Evolutionary conservation across 2,888 invertebrate species (phyloP).

Genomic region (Ectemnius lituratus): DNA sequence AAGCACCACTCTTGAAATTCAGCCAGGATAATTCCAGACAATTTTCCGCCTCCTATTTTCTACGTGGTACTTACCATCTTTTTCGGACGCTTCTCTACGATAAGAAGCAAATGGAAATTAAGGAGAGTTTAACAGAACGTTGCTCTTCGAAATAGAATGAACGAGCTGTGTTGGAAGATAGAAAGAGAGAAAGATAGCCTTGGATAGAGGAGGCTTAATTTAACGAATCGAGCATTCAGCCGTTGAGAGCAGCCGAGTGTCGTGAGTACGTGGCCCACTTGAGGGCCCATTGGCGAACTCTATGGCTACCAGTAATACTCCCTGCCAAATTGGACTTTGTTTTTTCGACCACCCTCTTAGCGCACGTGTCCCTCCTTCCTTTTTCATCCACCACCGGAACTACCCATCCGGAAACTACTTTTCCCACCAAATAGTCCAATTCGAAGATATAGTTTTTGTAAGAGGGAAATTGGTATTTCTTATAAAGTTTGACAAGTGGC

Average conservation of each 20-base stretch:
- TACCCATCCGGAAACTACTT: not conserved
- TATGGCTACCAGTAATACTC: no score
- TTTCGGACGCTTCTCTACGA: no score
- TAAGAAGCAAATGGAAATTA: no score
- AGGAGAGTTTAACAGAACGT: not conserved
- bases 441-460: not conserved
- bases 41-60: no score
- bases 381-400: no score
- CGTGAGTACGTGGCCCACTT: constrained; percentile 20
- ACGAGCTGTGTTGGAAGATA: constrained; percentile 1
- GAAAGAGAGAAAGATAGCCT: not conserved
- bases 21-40: no score
- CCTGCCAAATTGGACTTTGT: constrained; percentile 39
- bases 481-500: not conserved
- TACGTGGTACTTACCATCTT: no score
- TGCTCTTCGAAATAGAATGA: not conserved
- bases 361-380: no score
- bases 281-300: no score
- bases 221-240: constrained; percentile 37
- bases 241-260: constrained; percentile 18
- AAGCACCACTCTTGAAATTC: no score
- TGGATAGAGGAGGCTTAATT: constrained; percentile 30
- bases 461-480: not conserved
- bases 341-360: not conserved
- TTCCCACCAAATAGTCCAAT: not conserved